Conservation (phyloP, 2,797 vertebrate species). For the Tympanoctomys barrerae region DNA sequence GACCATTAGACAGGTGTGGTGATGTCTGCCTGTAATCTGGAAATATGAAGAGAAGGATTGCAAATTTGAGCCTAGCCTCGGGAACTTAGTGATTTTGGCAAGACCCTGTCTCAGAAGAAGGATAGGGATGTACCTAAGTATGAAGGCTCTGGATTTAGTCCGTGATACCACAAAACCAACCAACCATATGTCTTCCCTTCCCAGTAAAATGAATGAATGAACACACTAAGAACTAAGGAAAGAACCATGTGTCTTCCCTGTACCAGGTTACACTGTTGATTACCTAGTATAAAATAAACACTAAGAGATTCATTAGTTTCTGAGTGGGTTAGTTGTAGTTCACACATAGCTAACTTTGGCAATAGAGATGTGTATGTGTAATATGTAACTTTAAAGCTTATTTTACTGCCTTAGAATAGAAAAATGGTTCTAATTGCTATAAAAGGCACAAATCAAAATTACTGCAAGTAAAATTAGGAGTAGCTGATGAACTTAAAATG, state of each 20-base stretch:
- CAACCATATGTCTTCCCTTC: neutral
- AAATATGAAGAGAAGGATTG: neutral
- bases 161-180: neutral
- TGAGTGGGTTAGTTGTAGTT: neutral
- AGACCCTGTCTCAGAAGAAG: neutral
- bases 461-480: neutral
- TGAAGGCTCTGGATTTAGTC: neutral
- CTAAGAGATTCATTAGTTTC: neutral
- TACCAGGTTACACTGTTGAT: neutral
- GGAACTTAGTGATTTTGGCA: neutral
- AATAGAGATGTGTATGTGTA: neutral
- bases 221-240: neutral
- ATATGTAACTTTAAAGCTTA: neutral
- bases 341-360: neutral
- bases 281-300: neutral
- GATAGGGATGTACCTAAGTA: neutral
- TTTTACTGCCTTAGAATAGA: conserved; percentile 15
- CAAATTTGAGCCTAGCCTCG: neutral
- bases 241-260: neutral
- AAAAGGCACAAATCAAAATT: neutral
- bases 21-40: neutral
- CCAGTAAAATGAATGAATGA: neutral
- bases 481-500: neutral
- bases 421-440: conserved; percentile 22
- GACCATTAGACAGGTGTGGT: neutral